Conservation (phyloP, 2,113 vertebrate genomes). For the Python bivittatus region DNA sequence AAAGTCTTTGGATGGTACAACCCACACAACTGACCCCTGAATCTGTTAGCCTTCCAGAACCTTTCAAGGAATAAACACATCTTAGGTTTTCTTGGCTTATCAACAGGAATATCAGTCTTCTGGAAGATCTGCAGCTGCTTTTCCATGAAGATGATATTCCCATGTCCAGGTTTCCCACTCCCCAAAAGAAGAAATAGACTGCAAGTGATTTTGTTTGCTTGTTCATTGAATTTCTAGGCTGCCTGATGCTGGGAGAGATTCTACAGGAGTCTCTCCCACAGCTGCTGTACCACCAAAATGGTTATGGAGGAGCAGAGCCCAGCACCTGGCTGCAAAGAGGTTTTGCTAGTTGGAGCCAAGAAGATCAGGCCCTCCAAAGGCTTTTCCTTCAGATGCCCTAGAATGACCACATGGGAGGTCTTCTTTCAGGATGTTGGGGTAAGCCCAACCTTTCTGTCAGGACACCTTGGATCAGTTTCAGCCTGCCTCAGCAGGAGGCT, state of each 20-base stretch:
- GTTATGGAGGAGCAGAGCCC: too few species aligned
- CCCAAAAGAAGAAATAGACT: background rate
- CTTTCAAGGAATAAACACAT: background rate
- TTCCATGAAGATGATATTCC: background rate
- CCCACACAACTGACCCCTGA: background rate
- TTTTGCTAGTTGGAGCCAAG: too few species aligned
- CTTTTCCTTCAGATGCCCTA: background rate
- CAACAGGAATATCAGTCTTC: background rate
- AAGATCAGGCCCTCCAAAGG: too few species aligned
- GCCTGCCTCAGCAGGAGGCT: background rate
- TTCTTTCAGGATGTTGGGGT: background rate
- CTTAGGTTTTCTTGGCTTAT: background rate
- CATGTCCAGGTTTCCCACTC: background rate
- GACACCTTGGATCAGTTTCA: background rate
- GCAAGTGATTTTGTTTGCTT: background rate
- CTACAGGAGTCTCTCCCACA: too few species aligned
- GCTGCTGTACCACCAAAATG: too few species aligned
- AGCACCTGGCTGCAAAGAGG: too few species aligned
- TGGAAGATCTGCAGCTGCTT: background rate
- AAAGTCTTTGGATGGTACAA: background rate
- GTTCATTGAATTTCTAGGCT: background rate
- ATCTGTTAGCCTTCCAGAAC: background rate
- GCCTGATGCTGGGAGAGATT: background rate
- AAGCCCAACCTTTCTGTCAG: background rate
- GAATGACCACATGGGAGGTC: background rate